Percentiles rank a stretch among this genome's conserved stretches.
Evolutionary conservation across 2,888 invertebrate genomes (phyloP).

Genomic region (Volucella zonaria): DNA sequence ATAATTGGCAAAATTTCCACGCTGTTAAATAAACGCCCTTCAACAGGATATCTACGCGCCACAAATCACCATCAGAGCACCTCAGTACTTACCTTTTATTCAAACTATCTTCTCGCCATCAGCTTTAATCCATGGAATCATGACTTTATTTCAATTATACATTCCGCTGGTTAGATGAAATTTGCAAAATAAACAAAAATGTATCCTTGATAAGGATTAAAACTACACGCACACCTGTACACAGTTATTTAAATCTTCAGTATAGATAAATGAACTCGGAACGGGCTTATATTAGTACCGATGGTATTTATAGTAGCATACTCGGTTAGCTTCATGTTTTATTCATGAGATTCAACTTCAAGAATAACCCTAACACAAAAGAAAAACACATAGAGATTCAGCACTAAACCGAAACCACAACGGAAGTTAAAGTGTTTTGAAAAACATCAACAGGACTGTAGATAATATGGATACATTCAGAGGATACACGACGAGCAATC

Average conservation of each 20-base stretch:
- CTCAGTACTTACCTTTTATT: neutral
- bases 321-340: constrained; percentile 24
- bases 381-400: neutral
- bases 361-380: neutral
- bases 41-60: too few species aligned
- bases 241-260: neutral
- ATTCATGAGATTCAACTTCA: constrained; percentile 17
- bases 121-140: constrained; percentile 10
- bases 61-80: neutral
- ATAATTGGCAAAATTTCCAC: too few species aligned
- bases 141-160: neutral
- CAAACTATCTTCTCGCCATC: too few species aligned
- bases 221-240: neutral
- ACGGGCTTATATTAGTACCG: neutral
- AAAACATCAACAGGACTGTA: too few species aligned
- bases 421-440: constrained; percentile 3
- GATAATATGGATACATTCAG: neutral
- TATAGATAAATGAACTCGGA: neutral
- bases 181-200: neutral
- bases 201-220: neutral
- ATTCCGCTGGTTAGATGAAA: neutral
- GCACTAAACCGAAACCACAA: constrained; percentile 20
- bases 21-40: too few species aligned
- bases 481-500: constrained; percentile 1
- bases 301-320: constrained; percentile 8